Base-by-base conservation (phyloP, 2,888 invertebrate genomes). In the Mythimna albipuncta region DNA sequence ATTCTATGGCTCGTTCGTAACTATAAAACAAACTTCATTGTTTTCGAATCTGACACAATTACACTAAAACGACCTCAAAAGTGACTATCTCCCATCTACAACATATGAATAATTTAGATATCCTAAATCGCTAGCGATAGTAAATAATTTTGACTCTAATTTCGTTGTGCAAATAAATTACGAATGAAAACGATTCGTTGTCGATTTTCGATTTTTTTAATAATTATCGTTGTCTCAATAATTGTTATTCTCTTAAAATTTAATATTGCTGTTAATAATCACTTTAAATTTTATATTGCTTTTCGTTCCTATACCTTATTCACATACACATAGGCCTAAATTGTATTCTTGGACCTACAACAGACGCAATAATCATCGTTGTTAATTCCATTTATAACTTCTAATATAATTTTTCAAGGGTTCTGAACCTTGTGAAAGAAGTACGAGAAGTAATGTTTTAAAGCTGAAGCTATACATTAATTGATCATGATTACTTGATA, bases 151-250 rank as follows among this genome's bases (percentile, higher is more conserved):
- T 70, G 72, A 79, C 72, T 82, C 75, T 79, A 78, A 82, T 83
- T 90, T 90, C 90, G 90, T 90, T 90, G 90, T 87, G 90, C 89
- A 91, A 92, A 90, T 88, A 86, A 92, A 89, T 85, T 86, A 85
- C 82, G 85, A 89, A 84, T 88, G 75, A 82, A 86, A 88, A 89
- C 69, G 69, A 87, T 93, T 94, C 94, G 94, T 93, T 94, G 94
- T 94, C 76, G 86, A 83, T 83, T 80, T 91, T 93, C 92, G 90
- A 92, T 93, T 88, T 89, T 32, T 9, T 90, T 91, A 90, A 89
- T 80, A 64, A 62, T 90, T 91, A 88, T 91, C 92, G 90, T 93
- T 93, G 90, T 84, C 79, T 81, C 85, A 85, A 84, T 87, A 77
- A 81, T 89, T 91, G 88, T 87, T 87, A 88, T 83, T 87, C 81